These are phyloP conservation scores for Cranoglanis bouderius DNA, from an alignment of 2,113 vertebrate species.

Conservation along the genomic window DNA sequence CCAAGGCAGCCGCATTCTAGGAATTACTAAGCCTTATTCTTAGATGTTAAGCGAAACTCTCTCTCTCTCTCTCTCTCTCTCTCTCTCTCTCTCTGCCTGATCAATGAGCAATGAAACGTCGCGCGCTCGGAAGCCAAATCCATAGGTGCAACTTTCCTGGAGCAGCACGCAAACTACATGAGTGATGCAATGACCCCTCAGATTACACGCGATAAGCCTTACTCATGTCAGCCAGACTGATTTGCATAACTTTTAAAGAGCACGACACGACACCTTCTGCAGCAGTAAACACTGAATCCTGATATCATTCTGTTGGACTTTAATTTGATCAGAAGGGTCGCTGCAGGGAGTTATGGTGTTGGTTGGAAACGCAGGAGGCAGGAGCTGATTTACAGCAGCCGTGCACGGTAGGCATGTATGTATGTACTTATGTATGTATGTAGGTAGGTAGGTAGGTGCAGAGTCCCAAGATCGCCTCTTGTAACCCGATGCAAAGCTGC, in stretches of 20 bases:
- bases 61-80: neutral
- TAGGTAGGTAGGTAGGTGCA: neutral
- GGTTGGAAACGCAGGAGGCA: neutral
- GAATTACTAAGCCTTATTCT: neutral
- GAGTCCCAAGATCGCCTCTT: conserved; percentile 65
- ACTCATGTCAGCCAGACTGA: neutral
- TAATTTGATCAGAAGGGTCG: neutral
- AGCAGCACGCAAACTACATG: neutral
- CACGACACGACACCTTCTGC: neutral
- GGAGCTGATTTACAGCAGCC: neutral
- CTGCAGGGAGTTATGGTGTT: neutral
- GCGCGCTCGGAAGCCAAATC: conserved; percentile 8
- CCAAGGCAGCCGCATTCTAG: neutral
- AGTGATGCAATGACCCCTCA: conserved; percentile 51
- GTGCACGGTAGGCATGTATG: neutral
- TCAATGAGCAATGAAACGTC: neutral
- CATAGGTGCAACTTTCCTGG: conserved; percentile 24
- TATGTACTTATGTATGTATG: neutral
- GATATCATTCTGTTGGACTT: neutral
- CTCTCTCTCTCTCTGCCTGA: neutral
- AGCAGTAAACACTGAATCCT: neutral
- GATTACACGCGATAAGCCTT: conserved; percentile 36
- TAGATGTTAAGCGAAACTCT: neutral
- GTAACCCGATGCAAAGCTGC: conserved; percentile 76
- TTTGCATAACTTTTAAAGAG: conserved; percentile 15